Percentiles rank a stretch among this genome's conserved stretches.
phyloP scores from a whole-genome alignment of 1,140 invertebrate genomes.

The Physella acuta region DNA sequence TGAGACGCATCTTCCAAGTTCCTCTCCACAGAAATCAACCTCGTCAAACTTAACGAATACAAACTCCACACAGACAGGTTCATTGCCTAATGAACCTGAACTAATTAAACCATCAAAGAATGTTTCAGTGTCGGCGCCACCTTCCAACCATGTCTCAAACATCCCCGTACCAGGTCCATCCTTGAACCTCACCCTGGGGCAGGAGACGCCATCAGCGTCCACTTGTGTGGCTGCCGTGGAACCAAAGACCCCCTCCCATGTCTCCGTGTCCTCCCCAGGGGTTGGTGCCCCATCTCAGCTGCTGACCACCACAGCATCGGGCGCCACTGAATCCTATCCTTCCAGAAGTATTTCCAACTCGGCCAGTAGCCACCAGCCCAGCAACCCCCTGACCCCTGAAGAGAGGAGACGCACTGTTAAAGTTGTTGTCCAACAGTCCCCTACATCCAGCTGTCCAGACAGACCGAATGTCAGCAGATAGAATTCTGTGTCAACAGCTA shows the following conservation, averaged over 20 bases:
- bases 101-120: too few relatives aligned
- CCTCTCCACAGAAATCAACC: not conserved
- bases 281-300: not conserved
- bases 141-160: not conserved
- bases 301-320: not conserved
- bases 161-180: too few relatives aligned
- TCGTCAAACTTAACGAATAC: too few relatives aligned
- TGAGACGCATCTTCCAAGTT: not conserved
- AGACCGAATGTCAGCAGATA: not conserved
- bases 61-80: too few relatives aligned
- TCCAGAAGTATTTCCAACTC: slow-evolving; percentile 11
- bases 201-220: not conserved
- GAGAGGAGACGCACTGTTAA: not conserved
- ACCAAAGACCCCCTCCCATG: not conserved
- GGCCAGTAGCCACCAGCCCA: not conserved
- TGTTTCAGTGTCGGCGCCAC: not conserved
- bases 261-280: not conserved
- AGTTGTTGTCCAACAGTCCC: not conserved
- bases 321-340: not conserved
- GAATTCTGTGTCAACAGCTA: too few relatives aligned
- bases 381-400: slow-evolving; percentile 2
- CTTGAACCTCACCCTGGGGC: not conserved
- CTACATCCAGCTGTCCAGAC: not conserved
- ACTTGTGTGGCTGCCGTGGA: not conserved
- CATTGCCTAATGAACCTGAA: too few relatives aligned